Base-by-base conservation (phyloP, 2,888 invertebrate species). In the Marasmarcha lunaedactyla region DNA sequence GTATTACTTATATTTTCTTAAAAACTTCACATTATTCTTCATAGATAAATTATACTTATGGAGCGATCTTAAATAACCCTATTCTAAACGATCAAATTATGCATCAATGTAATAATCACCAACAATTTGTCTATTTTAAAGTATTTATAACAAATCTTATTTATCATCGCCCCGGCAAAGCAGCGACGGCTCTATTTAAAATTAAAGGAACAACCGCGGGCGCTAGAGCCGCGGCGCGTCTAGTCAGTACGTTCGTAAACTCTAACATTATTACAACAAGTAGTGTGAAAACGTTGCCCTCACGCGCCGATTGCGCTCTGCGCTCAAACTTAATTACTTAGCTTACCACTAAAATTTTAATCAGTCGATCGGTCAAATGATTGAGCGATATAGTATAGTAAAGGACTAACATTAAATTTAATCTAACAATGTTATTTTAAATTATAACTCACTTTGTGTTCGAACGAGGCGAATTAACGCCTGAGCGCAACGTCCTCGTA, bases 301-400 rank as follows among this genome's bases (percentile, higher is more conserved):
- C 50, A 39, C 54, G 49, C 54, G 52, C 59, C 52, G 44, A 12
- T 44, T 42, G 42, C 46, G 50, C 50, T 47, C 50, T 38, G n/a
- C 52, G 45, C 41, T 15, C 39, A 48, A 60, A 57, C 57, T 60
- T 68, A 62, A 70, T 76, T 71, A 78, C 79, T 81, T 83, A 81
- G 81, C 83, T 81, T 81, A 81, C 57, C 76, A 81, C 79, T 81
- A 83, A 79, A 81, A 79, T 83, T 83, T 81, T 83, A 81, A 79
- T 83, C 83, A 83, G 83, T 83, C 83, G 79, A 83, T 83, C 83
- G 83, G 76, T 81, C 83, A 81, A 81, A 74, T 70, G 76, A 78
- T 81, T 81, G 81, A 83, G 79, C 81, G 81, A 83, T 83, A 78
- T 77, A 79, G 74, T 79, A 79, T 77, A 81, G 79, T 79, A 79